Evolutionary conservation across 2,113 vertebrate species (phyloP), one percentile per base, ranked within the genome.

Genomic region (Hylia prasina): DNA sequence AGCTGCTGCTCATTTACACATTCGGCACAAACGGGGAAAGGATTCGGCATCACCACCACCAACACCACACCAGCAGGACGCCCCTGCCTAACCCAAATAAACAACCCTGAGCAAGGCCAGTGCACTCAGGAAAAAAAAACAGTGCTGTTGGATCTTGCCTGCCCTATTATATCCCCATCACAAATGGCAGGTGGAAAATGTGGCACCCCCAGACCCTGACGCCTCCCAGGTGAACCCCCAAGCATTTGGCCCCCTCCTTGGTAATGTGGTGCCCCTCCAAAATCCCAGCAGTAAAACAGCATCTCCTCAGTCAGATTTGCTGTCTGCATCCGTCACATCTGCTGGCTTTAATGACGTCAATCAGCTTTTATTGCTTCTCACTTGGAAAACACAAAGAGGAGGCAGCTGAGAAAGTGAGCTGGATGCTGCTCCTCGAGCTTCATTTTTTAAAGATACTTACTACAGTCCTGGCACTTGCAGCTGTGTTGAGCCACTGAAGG

Each of bases 311-410:
- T 92, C 85, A 86, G 79, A 82, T 90, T 51, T 48, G 68, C 81
- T 7, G 56, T 54, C 84, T 95, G 91, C 54, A 63, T 80, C 95
- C 53, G 1, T 93, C 96, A 93, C 93, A 93, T 93, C 90, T 96
- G 96, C 93, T 0, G 33, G 39, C 82, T 84, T 56, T 75, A 58
- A 42, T 95, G 92, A 95, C 86, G 82, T 95, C 78, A 96, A 83
- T 89, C 92, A 82, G 92, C 57, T 84, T 95, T 92, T 94, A 89
- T 93, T 89, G 93, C 92, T 90, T 68, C 92, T 89, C 90, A 48
- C 94, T 96, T 83, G 40, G 92, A 71, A 82, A 90, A 83, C 40
- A 92, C 72, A 81, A 97, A 92, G 92, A 86, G 88, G 50, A 94
- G 82, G 82, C 87, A 92, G 93, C 92, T 90, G 82, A 96, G 87